Conservation (phyloP, 37 sponge, comb jelly and placozoan genomes). For the Corticium candelabrum region DNA sequence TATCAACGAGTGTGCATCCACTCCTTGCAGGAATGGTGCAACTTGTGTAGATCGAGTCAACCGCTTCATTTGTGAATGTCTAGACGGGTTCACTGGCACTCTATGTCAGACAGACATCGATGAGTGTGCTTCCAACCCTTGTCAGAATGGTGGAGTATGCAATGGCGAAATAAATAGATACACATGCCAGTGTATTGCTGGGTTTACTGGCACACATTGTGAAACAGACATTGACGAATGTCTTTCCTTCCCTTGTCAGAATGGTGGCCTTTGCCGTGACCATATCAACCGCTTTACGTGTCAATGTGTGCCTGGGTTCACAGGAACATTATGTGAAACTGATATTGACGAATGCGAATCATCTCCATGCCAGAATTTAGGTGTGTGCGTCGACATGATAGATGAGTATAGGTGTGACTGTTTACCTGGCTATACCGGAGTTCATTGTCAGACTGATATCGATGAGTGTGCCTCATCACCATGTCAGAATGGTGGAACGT, state of each 20-base stretch:
- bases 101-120: conserved; percentile 28
- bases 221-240: conserved; percentile 37
- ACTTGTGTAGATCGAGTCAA: conserved; percentile 24
- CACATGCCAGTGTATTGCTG: conserved; percentile 30
- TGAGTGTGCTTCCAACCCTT: conserved; percentile 31
- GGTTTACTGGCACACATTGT: conserved; percentile 37
- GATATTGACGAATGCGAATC: conserved; percentile 26
- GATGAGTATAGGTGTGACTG: conserved; percentile 29
- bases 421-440: conserved; percentile 36
- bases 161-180: conserved; percentile 16
- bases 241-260: conserved; percentile 28
- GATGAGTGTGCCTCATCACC: conserved; percentile 41
- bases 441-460: conserved; percentile 33
- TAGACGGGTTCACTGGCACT: conserved; percentile 24
- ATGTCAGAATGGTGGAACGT: conserved; percentile 56
- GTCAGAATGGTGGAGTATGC: conserved; percentile 36
- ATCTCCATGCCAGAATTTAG: conserved; percentile 48
- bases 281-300: background rate
- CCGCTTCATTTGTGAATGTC: conserved; percentile 22
- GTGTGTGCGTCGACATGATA: conserved; percentile 30
- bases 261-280: background rate
- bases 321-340: background rate
- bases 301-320: background rate
- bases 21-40: conserved; percentile 17
- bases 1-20: background rate